Base-by-base conservation (phyloP, 2,113 vertebrate species). In the Struthidea cinerea region DNA sequence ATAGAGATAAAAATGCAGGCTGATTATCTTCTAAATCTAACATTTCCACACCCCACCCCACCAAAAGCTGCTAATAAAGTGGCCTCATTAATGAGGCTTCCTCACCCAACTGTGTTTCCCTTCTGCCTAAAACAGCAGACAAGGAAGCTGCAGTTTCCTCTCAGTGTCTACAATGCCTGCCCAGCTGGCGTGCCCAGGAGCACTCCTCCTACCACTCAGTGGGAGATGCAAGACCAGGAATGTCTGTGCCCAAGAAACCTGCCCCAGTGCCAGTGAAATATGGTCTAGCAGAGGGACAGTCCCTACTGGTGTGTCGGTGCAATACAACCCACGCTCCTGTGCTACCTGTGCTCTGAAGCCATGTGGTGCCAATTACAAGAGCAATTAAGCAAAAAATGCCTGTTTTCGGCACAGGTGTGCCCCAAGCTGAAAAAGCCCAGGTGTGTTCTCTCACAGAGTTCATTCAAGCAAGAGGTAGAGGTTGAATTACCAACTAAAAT, bases 321-420 rank as follows among this genome's bases (percentile, higher is more conserved):
- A 16, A 8, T 3, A 11, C 39, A 44, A 8, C 41, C 49, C 53
- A 4, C 5, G 1, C 15, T 28, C 3, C 0, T 2, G 3, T 27
- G 64, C 64, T n/a, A 11, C 63, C 85, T 74, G 33, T 24, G 83
- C 30, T 88, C 49, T 16, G 42, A 23, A 87, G 30, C 42, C 39
- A 7, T 0, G 44, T 4, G 33, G 16, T 41, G 41, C 80, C 65
- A 53, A 78, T 60, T 49, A 60, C 44, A n/a, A 16, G 26, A 91
- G 56, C 53, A 91, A 37, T 41, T 13, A 65, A 57, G 56, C 84
- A 53, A 42, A 70, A 74, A 78, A 47, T 3, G 8, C 32, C 56
- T 46, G 7, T 14, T 71, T 46, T 26, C 55, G 55, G 56, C 64
- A 47, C 56, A 42, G 6, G 9, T 9, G n/a, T 77, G 59, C 47